Conservation (phyloP, 2,888 invertebrate species). For the Drosophila mercatorum region DNA sequence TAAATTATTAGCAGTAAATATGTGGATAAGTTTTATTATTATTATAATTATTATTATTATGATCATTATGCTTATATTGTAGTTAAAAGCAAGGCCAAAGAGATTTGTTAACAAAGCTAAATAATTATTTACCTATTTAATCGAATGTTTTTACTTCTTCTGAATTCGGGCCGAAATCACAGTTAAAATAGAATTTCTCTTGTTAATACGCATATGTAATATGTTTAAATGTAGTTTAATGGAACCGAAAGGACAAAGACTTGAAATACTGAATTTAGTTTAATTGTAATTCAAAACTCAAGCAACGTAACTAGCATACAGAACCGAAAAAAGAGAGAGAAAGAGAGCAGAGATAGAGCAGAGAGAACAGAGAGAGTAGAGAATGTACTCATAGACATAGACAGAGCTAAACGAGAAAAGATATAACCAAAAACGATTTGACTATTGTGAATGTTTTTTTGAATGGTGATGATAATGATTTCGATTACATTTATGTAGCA, state of each 20-base stretch:
- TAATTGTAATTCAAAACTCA: slow-evolving; percentile 61
- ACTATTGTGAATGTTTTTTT: slow-evolving; percentile 68
- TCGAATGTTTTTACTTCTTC: slow-evolving; percentile 33
- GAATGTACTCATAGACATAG: slow-evolving; percentile 34
- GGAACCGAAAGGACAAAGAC: slow-evolving; percentile 64
- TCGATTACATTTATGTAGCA: slow-evolving; percentile 44
- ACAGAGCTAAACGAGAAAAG: not conserved
- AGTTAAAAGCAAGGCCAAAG: slow-evolving; percentile 59
- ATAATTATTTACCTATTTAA: slow-evolving; percentile 33
- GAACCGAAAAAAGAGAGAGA: slow-evolving; percentile 3
- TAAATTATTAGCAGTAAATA: slow-evolving; percentile 26
- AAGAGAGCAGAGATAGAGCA: not conserved
- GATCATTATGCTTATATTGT: slow-evolving; percentile 18
- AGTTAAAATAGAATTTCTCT: slow-evolving; percentile 27
- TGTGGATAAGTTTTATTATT: slow-evolving; percentile 16
- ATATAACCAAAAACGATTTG: slow-evolving; percentile 27
- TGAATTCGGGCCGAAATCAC: slow-evolving; percentile 18
- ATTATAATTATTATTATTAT: slow-evolving; percentile 25
- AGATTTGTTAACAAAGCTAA: slow-evolving; percentile 58
- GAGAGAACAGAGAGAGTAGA: slow-evolving; percentile 3
- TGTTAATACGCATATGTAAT: slow-evolving; percentile 47
- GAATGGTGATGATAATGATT: slow-evolving; percentile 32
- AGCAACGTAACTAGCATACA: slow-evolving; percentile 47
- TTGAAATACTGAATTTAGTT: slow-evolving; percentile 64
- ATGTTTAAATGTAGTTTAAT: slow-evolving; percentile 40